Evolutionary conservation across 2,113 vertebrate genomes (phyloP).

Genomic region (Cisticola juncidis): DNA sequence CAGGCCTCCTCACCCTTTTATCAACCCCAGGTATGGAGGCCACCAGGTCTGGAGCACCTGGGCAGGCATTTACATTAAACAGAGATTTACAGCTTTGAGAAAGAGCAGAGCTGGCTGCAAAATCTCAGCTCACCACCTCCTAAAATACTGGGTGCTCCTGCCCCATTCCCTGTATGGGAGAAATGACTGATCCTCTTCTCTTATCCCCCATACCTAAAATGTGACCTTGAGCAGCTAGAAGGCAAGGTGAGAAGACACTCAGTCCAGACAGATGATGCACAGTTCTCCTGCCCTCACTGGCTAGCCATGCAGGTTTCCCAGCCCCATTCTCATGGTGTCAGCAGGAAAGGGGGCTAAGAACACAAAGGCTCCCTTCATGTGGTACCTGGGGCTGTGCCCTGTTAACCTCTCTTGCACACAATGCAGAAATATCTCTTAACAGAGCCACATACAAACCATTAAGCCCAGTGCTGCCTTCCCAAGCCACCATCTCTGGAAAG

Average conservation of each 20-base stretch:
- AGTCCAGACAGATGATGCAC: neutral
- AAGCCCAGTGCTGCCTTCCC: neutral
- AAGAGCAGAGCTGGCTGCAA: neutral
- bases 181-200: neutral
- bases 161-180: neutral
- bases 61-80: neutral
- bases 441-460: neutral
- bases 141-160: neutral
- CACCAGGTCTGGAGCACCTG: neutral
- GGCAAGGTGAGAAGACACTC: neutral
- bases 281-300: neutral
- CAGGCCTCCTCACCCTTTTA: neutral
- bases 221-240: neutral
- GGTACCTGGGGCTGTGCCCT: neutral
- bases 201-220: neutral
- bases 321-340: accelerated
- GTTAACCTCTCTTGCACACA: neutral
- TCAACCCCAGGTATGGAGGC: neutral
- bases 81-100: neutral
- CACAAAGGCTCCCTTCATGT: neutral
- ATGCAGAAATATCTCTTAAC: neutral
- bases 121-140: neutral
- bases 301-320: accelerated
- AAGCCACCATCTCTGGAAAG: neutral
- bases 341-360: accelerated